Conservation (phyloP, 1,140 invertebrate species). For the Bombus vancouverensis region DNA sequence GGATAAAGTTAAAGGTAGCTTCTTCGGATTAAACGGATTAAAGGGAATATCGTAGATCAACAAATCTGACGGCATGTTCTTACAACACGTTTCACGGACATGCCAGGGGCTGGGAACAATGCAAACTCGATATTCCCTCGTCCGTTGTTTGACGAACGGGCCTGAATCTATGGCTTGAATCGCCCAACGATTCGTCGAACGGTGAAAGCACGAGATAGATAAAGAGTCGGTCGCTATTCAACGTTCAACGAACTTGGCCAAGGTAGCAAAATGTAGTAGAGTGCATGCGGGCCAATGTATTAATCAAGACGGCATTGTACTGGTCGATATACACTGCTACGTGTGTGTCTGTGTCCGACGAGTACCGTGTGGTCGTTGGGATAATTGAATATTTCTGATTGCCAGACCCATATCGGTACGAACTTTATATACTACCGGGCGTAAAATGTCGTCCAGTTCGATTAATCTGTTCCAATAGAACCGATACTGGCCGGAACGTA, state of each 20-base stretch:
- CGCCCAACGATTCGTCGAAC: slow-evolving; percentile 55
- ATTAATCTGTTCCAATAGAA: slow-evolving; percentile 41
- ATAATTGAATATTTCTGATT: slow-evolving; percentile 57
- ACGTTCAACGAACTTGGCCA: slow-evolving; percentile 57
- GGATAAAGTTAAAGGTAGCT: not conserved
- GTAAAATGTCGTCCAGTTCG: slow-evolving; percentile 27
- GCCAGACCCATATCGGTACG: not conserved
- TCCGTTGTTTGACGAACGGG: slow-evolving; percentile 59
- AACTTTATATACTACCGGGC: not conserved
- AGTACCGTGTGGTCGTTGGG: slow-evolving; percentile 55
- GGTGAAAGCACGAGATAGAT: slow-evolving; percentile 53
- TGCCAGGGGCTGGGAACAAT: not conserved
- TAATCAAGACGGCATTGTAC: slow-evolving; percentile 63
- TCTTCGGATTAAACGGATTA: slow-evolving; percentile 2
- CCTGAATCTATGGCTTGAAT: slow-evolving; percentile 24
- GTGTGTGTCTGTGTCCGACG: not conserved
- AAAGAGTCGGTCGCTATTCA: slow-evolving; percentile 48
- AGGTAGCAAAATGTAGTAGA: slow-evolving; percentile 44
- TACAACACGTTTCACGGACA: slow-evolving; percentile 11
- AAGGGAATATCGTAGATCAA: slow-evolving; percentile 13
- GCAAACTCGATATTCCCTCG: slow-evolving; percentile 47
- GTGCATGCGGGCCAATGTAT: slow-evolving; percentile 53
- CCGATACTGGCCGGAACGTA: not conserved
- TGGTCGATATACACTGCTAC: slow-evolving; percentile 27
- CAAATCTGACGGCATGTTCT: not conserved